Percentiles rank a stretch among this genome's conserved stretches.
These are phyloP conservation scores for Sylvia borin DNA, from an alignment of 2,797 vertebrate genomes.

Conservation along the genomic window DNA sequence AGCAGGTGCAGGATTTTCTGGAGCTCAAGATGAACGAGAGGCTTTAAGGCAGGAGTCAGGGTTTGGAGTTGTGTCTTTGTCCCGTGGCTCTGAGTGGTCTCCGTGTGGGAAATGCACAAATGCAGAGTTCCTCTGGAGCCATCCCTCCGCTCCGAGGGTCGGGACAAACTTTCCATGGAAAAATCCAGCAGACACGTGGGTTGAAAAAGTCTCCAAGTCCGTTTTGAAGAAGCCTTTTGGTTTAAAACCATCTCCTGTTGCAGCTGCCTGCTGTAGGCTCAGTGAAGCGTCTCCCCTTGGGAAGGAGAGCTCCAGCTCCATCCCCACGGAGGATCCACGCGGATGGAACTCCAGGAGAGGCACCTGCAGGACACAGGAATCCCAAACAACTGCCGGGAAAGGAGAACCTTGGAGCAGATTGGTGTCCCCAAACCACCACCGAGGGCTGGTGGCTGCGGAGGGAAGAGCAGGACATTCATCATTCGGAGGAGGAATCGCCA, in stretches of 20 bases:
- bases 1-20: slow-evolving; percentile 28
- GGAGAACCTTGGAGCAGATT: background rate
- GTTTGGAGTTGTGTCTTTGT: slow-evolving; percentile 53
- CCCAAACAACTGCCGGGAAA: background rate
- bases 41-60: slow-evolving; percentile 66
- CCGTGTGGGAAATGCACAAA: background rate
- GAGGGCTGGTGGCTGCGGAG: background rate
- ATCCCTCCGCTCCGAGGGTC: background rate
- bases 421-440: slow-evolving; percentile 1
- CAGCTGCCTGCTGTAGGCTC: slow-evolving; percentile 4
- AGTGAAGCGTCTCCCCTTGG: background rate
- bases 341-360: background rate
- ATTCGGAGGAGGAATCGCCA: background rate
- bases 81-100: slow-evolving; percentile 40
- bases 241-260: background rate
- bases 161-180: background rate
- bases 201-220: background rate
- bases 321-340: background rate
- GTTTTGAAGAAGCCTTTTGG: background rate
- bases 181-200: background rate
- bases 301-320: slow-evolving; percentile 13
- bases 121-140: background rate
- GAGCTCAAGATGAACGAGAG: background rate
- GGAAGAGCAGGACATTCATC: background rate
- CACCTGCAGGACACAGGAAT: background rate